phyloP scores from a whole-genome alignment of 2,113 vertebrate genomes.

The Daubentonia madagascariensis region DNA sequence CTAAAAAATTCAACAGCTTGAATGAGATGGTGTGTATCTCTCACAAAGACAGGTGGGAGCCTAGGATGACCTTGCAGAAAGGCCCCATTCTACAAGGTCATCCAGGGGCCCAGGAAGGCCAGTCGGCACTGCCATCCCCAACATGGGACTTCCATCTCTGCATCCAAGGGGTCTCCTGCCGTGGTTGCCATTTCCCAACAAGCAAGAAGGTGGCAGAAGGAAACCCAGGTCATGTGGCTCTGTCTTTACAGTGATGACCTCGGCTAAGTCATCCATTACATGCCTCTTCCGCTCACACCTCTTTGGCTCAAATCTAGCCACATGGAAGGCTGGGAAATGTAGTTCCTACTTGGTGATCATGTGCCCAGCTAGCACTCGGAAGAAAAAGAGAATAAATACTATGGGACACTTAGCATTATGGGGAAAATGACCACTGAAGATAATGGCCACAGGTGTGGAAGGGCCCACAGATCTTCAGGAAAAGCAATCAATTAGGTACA shows the following conservation, averaged over 20 bases:
- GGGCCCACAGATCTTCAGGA: neutral
- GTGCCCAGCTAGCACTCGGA: neutral
- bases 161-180: neutral
- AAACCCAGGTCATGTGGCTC: neutral
- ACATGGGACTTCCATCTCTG: neutral
- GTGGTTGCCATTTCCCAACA: neutral
- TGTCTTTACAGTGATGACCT: neutral
- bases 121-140: fast-evolving
- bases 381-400: neutral
- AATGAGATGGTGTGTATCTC: neutral
- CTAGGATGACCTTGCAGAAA: neutral
- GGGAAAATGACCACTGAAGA: neutral
- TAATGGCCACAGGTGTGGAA: neutral
- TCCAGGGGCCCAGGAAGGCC: neutral
- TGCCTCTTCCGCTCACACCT: neutral
- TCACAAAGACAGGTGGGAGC: neutral
- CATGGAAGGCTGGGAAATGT: neutral
- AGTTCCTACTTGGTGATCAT: neutral
- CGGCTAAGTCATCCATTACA: neutral
- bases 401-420: neutral
- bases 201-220: neutral
- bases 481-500: neutral
- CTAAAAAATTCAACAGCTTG: neutral
- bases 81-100: neutral
- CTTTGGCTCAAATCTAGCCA: neutral